Base-by-base conservation (phyloP, 53 echinoderm and acorn worm species). In the Apostichopus leukothele region DNA sequence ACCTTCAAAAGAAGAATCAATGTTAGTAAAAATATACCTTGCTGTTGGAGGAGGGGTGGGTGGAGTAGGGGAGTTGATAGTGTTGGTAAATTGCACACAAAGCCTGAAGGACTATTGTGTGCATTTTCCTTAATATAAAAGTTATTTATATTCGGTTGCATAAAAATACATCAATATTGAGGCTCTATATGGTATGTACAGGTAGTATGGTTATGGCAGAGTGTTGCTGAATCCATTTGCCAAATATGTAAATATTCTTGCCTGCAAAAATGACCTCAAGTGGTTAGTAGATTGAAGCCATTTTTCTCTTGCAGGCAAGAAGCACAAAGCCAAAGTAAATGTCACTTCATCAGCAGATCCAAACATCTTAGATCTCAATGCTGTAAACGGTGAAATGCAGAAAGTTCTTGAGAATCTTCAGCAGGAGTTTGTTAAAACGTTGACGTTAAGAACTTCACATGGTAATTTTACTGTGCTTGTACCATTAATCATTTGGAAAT, bases 261-360 rank as follows among this genome's bases (percentile, higher is more conserved):
- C 16, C 63, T 13, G 39, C 39, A 39, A 39, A 39, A 39, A 39
- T 39, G 39, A 39, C 39, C 39, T 39, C 39, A 39, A 39, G 39
- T 39, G 39, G 39, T 39, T 39, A 39, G 39, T 39, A 39, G 39
- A 39, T 39, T 39, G 39, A 39, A 39, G 39, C 39, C 39, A 39
- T 39, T 39, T 39, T 39, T 39, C 39, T 39, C 20, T 18, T 6
- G 6, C 71, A 96, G 96, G 96, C 19, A 96, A 94, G 83, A 94
- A 94, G 77, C 93, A 94, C 76, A 91, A 92, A 51, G 21, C 92
- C 4, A 93, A 94, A 75, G 89, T 94, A 16, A 88, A 91, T 59
- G 89, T 93, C 26, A 91, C 79, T 50, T 79, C 76, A 4, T 93
- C 93, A 1, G 90, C 75, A 1, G 93, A 93, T 20, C 81, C 88